Evolutionary conservation across 2,113 vertebrate species (phyloP).

Genomic region (Xiphias gladius): DNA sequence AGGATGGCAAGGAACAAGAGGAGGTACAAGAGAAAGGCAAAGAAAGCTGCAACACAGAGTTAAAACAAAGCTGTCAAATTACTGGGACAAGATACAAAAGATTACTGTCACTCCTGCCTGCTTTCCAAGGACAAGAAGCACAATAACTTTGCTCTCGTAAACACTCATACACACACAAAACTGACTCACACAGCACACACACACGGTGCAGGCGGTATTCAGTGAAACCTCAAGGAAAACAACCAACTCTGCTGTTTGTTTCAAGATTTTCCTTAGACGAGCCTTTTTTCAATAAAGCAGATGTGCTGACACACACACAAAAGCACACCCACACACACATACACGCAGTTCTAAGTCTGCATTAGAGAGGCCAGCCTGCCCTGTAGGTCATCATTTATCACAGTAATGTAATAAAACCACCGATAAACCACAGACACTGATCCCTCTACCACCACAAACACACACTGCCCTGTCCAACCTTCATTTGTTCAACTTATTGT

Average conservation of each 20-base stretch:
- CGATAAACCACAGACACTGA: slow-evolving; percentile 13
- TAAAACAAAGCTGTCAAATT: slow-evolving; percentile 56
- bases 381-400: slow-evolving; percentile 53
- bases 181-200: neutral
- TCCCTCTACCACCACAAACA: neutral
- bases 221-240: slow-evolving; percentile 41
- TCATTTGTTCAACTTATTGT: neutral
- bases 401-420: slow-evolving; percentile 43
- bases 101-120: slow-evolving; percentile 29
- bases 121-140: slow-evolving; percentile 43
- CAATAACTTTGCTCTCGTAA: neutral
- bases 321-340: neutral
- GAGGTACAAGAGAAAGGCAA: neutral
- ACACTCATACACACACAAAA: slow-evolving; percentile 11
- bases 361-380: slow-evolving; percentile 10
- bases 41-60: slow-evolving; percentile 6
- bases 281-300: slow-evolving; percentile 33
- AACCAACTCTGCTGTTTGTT: slow-evolving; percentile 26
- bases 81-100: slow-evolving; percentile 39
- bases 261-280: slow-evolving; percentile 16
- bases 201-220: slow-evolving; percentile 30
- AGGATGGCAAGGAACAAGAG: slow-evolving; percentile 5
- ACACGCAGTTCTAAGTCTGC: neutral
- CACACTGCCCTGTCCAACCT: neutral
- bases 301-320: slow-evolving; percentile 26